These are phyloP conservation scores for Parnassius glacialis DNA, from an alignment of 2,888 invertebrate genomes.

Conservation along the genomic window DNA sequence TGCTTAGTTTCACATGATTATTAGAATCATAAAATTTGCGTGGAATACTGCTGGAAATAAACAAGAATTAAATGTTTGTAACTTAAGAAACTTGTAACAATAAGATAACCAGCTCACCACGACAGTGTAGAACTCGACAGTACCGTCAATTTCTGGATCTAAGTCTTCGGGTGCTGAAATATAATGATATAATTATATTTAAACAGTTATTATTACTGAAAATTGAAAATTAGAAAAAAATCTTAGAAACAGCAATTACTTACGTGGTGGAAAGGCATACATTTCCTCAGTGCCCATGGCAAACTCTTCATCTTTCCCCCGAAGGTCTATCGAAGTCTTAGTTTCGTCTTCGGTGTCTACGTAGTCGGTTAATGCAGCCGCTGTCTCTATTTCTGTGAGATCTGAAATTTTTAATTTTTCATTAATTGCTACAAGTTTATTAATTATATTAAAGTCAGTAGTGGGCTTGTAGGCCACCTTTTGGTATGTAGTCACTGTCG, in stretches of 20 bases:
- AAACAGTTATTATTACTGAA: no score
- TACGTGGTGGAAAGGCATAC: constrained; percentile 68
- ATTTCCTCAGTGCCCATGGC: constrained; percentile 51
- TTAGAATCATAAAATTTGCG: no score
- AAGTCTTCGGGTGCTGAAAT: constrained; percentile 69
- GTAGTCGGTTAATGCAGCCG: constrained; percentile 41
- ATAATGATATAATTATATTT: neutral
- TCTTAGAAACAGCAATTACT: constrained; percentile 21
- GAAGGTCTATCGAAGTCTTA: constrained; percentile 45
- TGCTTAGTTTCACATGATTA: no score
- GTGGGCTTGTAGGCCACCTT: no score
- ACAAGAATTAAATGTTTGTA: no score
- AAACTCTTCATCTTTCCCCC: constrained; percentile 48
- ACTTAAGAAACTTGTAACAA: no score
- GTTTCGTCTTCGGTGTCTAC: constrained; percentile 45
- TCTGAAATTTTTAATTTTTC: neutral
- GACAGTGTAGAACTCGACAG: constrained; percentile 74
- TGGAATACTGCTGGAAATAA: no score
- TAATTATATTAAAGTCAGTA: no score
- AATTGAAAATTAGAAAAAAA: no score
- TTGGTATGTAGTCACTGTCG: no score
- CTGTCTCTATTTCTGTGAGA: constrained; percentile 52
- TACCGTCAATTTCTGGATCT: constrained; percentile 78
- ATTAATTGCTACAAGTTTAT: no score
- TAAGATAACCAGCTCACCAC: constrained; percentile 49